Conservation (phyloP, 2,113 vertebrate species). For the Lepisosteus osseus region DNA sequence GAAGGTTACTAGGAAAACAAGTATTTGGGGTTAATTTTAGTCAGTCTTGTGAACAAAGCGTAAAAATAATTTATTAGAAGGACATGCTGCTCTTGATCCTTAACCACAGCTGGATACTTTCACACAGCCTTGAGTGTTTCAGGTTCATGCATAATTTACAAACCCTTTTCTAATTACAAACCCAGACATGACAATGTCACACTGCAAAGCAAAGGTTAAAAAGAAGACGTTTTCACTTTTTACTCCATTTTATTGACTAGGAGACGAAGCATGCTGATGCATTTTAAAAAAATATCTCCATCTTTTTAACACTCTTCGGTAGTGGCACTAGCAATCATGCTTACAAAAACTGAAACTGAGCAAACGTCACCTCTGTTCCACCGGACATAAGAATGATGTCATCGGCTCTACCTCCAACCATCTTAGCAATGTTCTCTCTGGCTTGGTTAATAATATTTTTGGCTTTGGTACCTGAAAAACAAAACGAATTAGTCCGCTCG, state of each 20-base stretch:
- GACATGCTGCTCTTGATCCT: no score
- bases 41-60: no score
- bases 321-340: no score
- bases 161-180: background rate
- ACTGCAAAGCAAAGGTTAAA: background rate
- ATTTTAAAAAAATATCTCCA: background rate
- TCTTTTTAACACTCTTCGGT: conserved; percentile 1
- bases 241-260: background rate
- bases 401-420: conserved; percentile 74
- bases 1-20: no score
- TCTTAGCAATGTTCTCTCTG: conserved; percentile 74
- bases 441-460: conserved; percentile 72
- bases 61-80: no score
- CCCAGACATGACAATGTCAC: background rate
- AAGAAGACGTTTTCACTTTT: background rate
- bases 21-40: no score
- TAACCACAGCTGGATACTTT: background rate
- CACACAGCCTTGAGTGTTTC: background rate
- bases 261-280: background rate
- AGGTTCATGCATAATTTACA: conserved; percentile 6
- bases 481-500: background rate
- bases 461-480: conserved; percentile 72
- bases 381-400: conserved; percentile 91
- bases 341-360: background rate
- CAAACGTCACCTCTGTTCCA: conserved; percentile 82